phyloP scores from a whole-genome alignment of 2,797 vertebrate genomes.

The Rhodeus uyekii region DNA sequence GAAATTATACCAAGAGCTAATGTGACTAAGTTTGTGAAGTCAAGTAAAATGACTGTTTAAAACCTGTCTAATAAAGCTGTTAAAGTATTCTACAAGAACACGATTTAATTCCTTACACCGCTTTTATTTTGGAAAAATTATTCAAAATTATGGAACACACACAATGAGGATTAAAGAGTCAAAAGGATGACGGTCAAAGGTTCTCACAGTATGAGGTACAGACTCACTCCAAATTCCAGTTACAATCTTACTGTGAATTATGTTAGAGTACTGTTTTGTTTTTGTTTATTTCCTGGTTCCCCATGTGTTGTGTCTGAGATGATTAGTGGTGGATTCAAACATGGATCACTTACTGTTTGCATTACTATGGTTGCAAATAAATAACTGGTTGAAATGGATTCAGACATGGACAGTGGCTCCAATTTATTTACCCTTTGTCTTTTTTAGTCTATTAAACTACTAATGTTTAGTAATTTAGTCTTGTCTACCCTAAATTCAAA shows the following conservation, averaged over 20 bases:
- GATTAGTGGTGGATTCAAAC: neutral
- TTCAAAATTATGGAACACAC: slow-evolving; percentile 6
- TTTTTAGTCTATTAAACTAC: too few species aligned
- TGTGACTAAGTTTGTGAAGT: neutral
- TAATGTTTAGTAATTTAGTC: too few species aligned
- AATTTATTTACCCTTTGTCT: too few species aligned
- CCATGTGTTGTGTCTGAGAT: neutral
- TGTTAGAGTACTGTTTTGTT: neutral
- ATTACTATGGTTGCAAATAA: neutral
- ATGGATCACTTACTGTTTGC: neutral
- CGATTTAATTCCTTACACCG: neutral
- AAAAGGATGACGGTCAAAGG: neutral
- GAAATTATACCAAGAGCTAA: neutral
- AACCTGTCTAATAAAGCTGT: neutral
- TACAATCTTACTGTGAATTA: neutral
- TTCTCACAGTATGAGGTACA: neutral
- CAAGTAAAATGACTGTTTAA: neutral
- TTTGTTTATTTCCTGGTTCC: too few species aligned
- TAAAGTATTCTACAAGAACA: neutral
- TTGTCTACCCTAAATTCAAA: too few species aligned
- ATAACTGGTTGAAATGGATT: neutral
- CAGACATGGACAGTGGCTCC: too few species aligned
- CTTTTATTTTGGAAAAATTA: neutral
- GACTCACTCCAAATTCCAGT: neutral
- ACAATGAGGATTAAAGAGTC: neutral